Evolutionary conservation across 1,140 invertebrate species (phyloP), one percentile per base, ranked within the genome.

Genomic region (Leguminivora glycinivorella): DNA sequence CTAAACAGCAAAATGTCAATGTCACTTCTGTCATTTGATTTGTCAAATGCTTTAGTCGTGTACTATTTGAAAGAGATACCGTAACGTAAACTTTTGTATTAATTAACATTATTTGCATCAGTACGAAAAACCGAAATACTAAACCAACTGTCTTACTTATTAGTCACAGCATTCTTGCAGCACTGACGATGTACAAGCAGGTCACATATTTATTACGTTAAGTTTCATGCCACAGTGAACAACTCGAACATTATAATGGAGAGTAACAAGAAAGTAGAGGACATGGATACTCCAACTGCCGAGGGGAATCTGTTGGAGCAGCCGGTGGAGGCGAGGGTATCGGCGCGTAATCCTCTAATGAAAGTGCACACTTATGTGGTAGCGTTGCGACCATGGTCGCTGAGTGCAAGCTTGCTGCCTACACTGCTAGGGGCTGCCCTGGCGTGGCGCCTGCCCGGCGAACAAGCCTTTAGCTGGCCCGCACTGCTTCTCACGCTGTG

Each of bases 331-430:
- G 75, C 80, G 68, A 75, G 40, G 56, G 67, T 76, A 5, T 70
- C 79, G 43, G 58, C 80, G 68, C 75, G 88, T 47, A 91, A 88
- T 70, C 95, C 95, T 0, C 88, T 96, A 56, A 96, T 96, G 95
- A 97, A 97, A 91, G 82, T 98, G 3, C 96, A 96, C 47, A 96
- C 96, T 0, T 98, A 98, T 88, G 94, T 98, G 63, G 88, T 96
- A 70, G 97, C 98, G 2, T 84, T 98, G 26, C 92, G 98, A 74
- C 98, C 98, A 34, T 99, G 98, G 98, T 98, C 97, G 0, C 93
- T 98, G 69, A 98, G 96, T 77, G 97, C 96, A 47, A 98, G 97
- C 63, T 89, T 98, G 26, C 95, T 98, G 85, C 98, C 98, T 17
- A 98, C 98, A 0, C 90, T 97, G 12, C 88, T 98, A 14, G 98